phyloP scores from a whole-genome alignment of 2,113 vertebrate genomes.

The Peromyscus leucopus region DNA sequence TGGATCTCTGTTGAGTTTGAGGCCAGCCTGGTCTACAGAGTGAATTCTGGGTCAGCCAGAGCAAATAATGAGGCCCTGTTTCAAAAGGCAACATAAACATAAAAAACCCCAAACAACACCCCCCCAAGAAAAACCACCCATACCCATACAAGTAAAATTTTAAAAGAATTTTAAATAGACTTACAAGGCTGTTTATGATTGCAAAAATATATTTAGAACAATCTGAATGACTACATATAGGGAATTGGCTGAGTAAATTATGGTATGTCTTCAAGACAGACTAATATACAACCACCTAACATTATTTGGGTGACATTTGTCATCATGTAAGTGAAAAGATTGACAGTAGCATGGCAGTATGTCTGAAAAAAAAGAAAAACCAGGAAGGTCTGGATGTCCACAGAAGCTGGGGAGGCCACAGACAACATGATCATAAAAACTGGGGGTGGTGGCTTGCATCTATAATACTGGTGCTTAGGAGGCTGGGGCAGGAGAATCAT shows the following conservation, averaged over 20 bases:
- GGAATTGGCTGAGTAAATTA: constrained; percentile 10
- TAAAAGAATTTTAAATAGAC: neutral
- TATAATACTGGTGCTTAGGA: neutral
- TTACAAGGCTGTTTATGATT: constrained; percentile 27
- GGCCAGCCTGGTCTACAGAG: neutral
- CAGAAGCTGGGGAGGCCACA: neutral
- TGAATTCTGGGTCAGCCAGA: neutral
- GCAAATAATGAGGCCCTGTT: neutral
- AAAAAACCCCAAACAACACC: neutral
- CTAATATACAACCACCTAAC: neutral
- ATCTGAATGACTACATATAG: constrained; percentile 30
- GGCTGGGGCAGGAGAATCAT: neutral
- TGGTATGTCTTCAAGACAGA: neutral
- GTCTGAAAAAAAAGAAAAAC: neutral
- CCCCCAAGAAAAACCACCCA: neutral
- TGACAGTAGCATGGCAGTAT: neutral
- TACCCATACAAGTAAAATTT: neutral
- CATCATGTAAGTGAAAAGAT: neutral
- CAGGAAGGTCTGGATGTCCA: neutral
- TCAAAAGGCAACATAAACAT: neutral
- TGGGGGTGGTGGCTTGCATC: neutral
- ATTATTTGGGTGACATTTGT: neutral
- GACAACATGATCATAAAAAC: neutral
- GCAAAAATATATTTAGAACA: constrained; percentile 48
- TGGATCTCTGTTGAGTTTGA: neutral